Evolutionary conservation across 2,113 vertebrate species (phyloP).

Genomic region (Notothenia coriiceps): DNA sequence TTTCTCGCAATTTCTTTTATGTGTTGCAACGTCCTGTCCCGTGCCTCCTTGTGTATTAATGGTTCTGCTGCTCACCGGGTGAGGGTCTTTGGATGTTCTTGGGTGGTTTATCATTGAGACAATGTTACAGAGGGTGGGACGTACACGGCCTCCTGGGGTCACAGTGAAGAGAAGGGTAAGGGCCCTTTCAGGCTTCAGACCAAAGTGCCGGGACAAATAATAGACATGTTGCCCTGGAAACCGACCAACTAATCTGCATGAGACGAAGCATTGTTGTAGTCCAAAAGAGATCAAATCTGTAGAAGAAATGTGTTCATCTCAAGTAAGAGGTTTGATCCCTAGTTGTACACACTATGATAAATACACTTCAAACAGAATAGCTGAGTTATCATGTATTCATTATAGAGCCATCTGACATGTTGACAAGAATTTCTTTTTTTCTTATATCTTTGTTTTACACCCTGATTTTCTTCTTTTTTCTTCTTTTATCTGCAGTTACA

Average conservation of each 20-base stretch:
- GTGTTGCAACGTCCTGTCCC: conserved; percentile 52
- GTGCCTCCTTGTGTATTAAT: conserved; percentile 1
- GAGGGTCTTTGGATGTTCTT: conserved; percentile 35
- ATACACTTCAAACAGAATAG: conserved; percentile 11
- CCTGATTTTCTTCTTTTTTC: neutral
- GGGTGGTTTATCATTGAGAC: conserved; percentile 58
- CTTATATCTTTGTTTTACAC: conserved; percentile 5
- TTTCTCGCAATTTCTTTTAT: conserved; percentile 34
- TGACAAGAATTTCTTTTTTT: conserved; percentile 13
- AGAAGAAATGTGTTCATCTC: conserved; percentile 17
- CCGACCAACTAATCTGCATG: conserved; percentile 37
- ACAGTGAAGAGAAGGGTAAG: conserved; percentile 43
- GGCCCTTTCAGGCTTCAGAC: conserved; percentile 11
- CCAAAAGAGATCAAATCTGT: conserved; percentile 4
- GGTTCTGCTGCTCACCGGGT: conserved; percentile 17
- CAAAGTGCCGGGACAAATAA: conserved; percentile 53
- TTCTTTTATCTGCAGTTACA: neutral
- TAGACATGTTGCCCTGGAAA: conserved; percentile 61
- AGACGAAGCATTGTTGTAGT: conserved; percentile 25
- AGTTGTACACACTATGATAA: conserved; percentile 2
- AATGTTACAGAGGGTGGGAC: conserved; percentile 37
- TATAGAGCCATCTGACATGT: conserved; percentile 22
- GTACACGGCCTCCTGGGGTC: conserved; percentile 35
- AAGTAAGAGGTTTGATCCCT: neutral
- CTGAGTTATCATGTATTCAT: conserved; percentile 25